Base-by-base conservation (phyloP, 2,888 invertebrate genomes). In the Epistrophe grossulariae region DNA sequence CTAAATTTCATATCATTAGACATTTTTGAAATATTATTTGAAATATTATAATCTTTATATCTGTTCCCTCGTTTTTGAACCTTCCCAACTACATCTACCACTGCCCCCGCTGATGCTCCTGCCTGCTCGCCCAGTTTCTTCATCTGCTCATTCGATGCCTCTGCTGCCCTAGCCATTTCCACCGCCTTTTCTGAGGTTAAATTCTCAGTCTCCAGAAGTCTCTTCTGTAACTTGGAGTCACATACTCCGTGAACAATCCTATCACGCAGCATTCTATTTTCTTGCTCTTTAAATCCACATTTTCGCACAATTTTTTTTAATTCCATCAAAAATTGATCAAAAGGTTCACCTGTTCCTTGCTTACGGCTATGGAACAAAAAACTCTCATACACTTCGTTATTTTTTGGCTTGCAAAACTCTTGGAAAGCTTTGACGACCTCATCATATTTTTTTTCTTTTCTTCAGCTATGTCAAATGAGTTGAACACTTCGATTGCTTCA, bases 41-140 rank as follows among this genome's bases (percentile, higher is more conserved):
- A 24, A 24, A 11, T 31, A 28, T 28, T 6, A 31, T 15, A 15
- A 55, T 55, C 15, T 2, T 28, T 35, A 35, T 6, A 35, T 35
- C 8, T 35, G 7, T 1, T 35, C 35, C 28, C 24, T 15, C 55
- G 15, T 17, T 60, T 72, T 31, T 59, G 48, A 59, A n/a, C n/a
- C n/a, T 31, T 60, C 15, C 52, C 38, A 45, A 60, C 45, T 7
- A 72, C 45, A 15, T 59, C 48, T 10, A 59, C 24, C 8, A 35
- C 35, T 71, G 31, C n/a, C 28, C 57, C 35, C n/a, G 45, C 28
- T 28, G 28, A 45, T 45, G 43, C 4, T 28, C 31, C 57, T 13
- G 60, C 45, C 35, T 73, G 73, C 48, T 6, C n/a, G n/a, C n/a
- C n/a, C n/a, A 60, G 35, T 73, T 60, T 73, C 19, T 28, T 55